Evolutionary conservation across 2,797 vertebrate genomes (phyloP), one percentile per base, ranked within the genome.

Genomic region (Arrhamphus sclerolepis): DNA sequence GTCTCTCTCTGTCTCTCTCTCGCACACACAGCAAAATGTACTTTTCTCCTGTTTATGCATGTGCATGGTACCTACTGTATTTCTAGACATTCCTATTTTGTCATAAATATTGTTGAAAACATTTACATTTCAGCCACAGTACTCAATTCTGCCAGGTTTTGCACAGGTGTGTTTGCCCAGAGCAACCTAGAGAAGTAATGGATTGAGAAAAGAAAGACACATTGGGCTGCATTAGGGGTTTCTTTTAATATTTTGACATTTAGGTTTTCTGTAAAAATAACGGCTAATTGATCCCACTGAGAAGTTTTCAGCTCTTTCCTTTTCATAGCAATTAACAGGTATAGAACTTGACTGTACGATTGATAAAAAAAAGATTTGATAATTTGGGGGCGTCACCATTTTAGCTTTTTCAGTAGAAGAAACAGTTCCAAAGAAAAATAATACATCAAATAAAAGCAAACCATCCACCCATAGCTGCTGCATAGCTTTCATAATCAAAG

Each of bases 401-500:
- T 38, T 34, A 10, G 2, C 10, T 38, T 5, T 11, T 8, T 17
- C 5, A 41, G 17, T n/a, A 10, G 21, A n/a, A 39, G 34, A 56
- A 56, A 44, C 1, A 34, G 17, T 18, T 40, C 6, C 4, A 20
- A 16, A 18, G 10, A 41, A 47, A 14, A 62, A 51, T 9, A 31
- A 52, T 1, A 26, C 11, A 39, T 21, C 18, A 53, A 43, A 18
- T 19, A 42, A 52, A 57, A 26, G 20, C 20, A 42, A 57, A 19
- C 34, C 24, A 46, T 14, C 26, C n/a, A 42, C 7, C 6, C 7
- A 21, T 22, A 31, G 26, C 43, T 40, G 50, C 13, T 48, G 6
- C 26, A 53, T 4, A 24, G n/a, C 40, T 42, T 63, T 18, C 40
- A 41, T 58, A 49, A 46, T 43, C 31, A 62, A 46, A 57, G 44